phyloP scores from a whole-genome alignment of 2,888 invertebrate genomes.

The Ischnus inquisitorius region DNA sequence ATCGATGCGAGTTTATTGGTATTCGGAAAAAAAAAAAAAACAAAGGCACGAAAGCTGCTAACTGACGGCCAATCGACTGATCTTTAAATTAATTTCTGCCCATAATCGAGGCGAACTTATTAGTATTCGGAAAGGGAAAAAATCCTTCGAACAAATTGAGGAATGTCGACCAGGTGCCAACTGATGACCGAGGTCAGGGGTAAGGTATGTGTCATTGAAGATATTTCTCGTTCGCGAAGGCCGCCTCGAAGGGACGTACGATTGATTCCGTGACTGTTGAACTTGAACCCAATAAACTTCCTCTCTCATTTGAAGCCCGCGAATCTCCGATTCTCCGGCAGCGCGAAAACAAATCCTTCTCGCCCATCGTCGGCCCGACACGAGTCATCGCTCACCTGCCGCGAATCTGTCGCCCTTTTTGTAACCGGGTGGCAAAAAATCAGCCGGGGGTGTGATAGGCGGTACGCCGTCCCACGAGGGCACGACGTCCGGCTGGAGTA shows the following conservation, averaged over 20 bases:
- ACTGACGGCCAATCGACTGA: too few relatives aligned
- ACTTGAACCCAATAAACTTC: neutral
- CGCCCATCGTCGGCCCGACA: neutral
- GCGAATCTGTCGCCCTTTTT: conserved; percentile 83
- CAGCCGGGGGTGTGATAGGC: conserved; percentile 90
- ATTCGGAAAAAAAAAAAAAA: too few relatives aligned
- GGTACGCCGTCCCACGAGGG: conserved; percentile 88
- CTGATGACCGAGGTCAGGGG: neutral
- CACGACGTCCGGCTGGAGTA: conserved; percentile 87
- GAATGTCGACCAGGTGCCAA: neutral
- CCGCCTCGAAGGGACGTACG: neutral
- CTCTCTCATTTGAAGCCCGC: neutral
- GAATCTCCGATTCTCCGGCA: neutral
- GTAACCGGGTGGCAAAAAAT: conserved; percentile 89
- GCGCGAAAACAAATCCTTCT: neutral
- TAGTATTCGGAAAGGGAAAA: too few relatives aligned
- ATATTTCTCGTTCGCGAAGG: neutral
- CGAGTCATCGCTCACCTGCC: conserved; percentile 78
- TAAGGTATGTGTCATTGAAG: conserved; percentile 4
- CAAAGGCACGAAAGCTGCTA: too few relatives aligned
- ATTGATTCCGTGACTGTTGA: neutral
- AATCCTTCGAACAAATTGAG: too few relatives aligned
- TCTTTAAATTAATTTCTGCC: too few relatives aligned
- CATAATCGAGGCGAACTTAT: too few relatives aligned
- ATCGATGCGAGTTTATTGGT: too few relatives aligned